Base-by-base conservation (phyloP, 2,888 invertebrate species). In the Tineola bisselliella region DNA sequence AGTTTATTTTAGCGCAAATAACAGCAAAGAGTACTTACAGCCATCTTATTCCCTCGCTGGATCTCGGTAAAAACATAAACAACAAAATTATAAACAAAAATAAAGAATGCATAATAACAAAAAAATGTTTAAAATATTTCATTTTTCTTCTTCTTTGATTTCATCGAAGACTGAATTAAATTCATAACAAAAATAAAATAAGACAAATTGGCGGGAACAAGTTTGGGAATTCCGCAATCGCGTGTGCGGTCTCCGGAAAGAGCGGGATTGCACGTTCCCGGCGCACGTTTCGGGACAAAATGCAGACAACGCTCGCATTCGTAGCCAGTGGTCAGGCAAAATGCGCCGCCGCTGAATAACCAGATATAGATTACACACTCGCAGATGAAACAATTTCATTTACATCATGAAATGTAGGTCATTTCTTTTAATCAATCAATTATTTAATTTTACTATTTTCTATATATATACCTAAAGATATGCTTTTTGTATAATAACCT, bases 41-140 rank as follows among this genome's bases (percentile, higher is more conserved):
- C 87, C 87, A 87, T 77, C 86, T 81, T 70, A 87, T 86, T 68
- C 81, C 86, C 69, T 83, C 74, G 60, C 79, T 72, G 8, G 82
- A 76, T 68, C 74, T 76, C 63, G 81, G 80, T 66, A 84, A 76
- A 78, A 86, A 84, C 78, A 87, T 81, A 80, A 86, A 84, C 70
- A 84, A 83, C 69, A 83, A 79, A 81, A 84, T 70, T 63, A 75
- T 74, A 74, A 83, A 72, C 76, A 79, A 76, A 73, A 79, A 73
- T 68, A 44, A 15, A 15, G 44, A 79, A 73, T 82, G 84, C 86
- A 86, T 86, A 77, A 81, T 81, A 79, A 72, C 33, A 58, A 58
- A 58, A 19, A 33, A 33, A n/a, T 8, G 8, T 11, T 13, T 6
- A 33, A 33, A 33, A 58, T 13, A n/a, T 33, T 15, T 33, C 54